Base-by-base conservation (phyloP, 2,797 vertebrate genomes). In the Coluber constrictor region DNA sequence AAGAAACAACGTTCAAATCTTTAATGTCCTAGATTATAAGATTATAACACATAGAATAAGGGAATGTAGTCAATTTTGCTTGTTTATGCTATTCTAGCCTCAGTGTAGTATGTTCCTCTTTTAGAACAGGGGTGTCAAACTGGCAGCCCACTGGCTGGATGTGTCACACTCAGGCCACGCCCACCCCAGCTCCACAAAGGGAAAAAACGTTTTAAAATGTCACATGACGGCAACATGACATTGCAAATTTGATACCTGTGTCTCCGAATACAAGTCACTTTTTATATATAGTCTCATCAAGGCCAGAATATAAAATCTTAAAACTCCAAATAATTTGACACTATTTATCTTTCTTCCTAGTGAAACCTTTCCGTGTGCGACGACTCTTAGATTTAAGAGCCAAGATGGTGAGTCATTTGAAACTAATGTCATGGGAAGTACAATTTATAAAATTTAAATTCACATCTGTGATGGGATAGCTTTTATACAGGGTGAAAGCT, bases 341-440 rank as follows among this genome's bases (percentile, higher is more conserved):
- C 11, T n/a, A 66, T 92, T 87, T 92, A n/a, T 95, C 8, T 60
- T 94, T 92, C 93, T 47, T 89, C 93, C 70, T 94, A 99, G 99
- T 99, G 61, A 98, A 97, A 90, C 98, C 98, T 92, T 99, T 98
- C 98, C 98, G 99, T 97, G 97, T 99, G 87, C 98, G 99, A 95
- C 98, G 96, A 94, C 97, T 99, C 27, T 97, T 99, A 97, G 98
- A 99, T 51, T 97, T 99, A 37, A 99, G 99, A 91, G 93, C 96
- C 92, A 99, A 98, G 98, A 97, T 98, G 98, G 99, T 99, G 98
- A 98, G 97, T 94, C 32, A 61, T 90, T 93, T 95, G 60, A 90
- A 79, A 59, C 43, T 54, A 18, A 93, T 37, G 29, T 51, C 86
- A 87, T 1, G 37, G n/a, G 59, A 83, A 13, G 18, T 0, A 56